Conservation (phyloP, 1,140 invertebrate species). For the Drosophila lowei region DNA sequence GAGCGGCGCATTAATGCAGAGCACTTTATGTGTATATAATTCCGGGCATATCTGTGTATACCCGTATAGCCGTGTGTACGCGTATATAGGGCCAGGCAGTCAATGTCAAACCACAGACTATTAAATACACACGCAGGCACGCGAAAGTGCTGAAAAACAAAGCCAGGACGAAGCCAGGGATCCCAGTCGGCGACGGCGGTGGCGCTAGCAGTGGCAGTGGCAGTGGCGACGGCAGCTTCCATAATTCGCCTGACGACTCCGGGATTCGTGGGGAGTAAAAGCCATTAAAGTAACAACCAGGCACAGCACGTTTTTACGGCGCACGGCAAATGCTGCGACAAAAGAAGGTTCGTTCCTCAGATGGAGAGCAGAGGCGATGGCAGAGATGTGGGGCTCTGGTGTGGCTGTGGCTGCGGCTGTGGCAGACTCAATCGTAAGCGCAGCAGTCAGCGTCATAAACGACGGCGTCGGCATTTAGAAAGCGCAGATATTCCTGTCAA, state of each 20-base stretch:
- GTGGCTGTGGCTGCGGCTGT: constrained; percentile 6
- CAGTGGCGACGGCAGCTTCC: constrained; percentile 63
- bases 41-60: constrained; percentile 33
- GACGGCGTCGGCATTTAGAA: constrained; percentile 78
- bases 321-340: constrained; percentile 21
- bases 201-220: no score
- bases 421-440: constrained; percentile 75
- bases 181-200: constrained; percentile 23
- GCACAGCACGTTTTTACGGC: constrained; percentile 80
- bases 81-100: constrained; percentile 49
- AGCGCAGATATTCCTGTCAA: constrained; percentile 81
- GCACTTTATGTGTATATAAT: constrained; percentile 51
- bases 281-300: constrained; percentile 80
- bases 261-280: constrained; percentile 76
- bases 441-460: constrained; percentile 78
- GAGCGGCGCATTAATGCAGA: constrained; percentile 60
- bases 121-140: constrained; percentile 80
- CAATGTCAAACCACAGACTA: constrained; percentile 79
- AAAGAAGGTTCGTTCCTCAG: constrained; percentile 49
- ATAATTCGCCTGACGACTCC: constrained; percentile 75
- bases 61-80: no score
- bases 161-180: constrained; percentile 44
- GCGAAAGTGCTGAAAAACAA: constrained; percentile 78
- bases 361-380: constrained; percentile 16
- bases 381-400: neutral